Percentiles rank a stretch among this genome's conserved stretches.
Evolutionary conservation across 2,888 invertebrate genomes (phyloP).

Genomic region (Ctena decussata): DNA sequence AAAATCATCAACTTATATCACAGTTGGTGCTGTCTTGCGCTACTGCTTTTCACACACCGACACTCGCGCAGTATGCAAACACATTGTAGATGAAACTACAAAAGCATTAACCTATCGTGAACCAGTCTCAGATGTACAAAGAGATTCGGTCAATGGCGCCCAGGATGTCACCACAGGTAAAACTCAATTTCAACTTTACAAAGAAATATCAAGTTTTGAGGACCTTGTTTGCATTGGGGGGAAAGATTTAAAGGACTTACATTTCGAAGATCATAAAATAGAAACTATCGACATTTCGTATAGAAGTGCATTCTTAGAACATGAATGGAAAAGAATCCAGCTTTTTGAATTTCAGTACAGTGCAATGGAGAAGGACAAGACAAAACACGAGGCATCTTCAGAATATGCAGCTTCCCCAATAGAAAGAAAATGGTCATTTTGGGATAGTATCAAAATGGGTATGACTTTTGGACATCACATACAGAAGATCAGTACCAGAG

Average conservation of each 20-base stretch:
- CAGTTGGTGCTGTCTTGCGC: neutral
- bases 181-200: neutral
- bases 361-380: neutral
- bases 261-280: neutral
- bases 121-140: neutral
- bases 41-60: neutral
- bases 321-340: slow-evolving; percentile 8
- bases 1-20: neutral
- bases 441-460: neutral
- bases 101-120: neutral
- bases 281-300: neutral
- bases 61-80: neutral
- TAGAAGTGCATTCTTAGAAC: neutral
- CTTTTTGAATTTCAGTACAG: neutral
- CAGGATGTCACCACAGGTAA: neutral
- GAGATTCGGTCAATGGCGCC: neutral
- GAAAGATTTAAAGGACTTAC: neutral
- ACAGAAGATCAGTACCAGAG: neutral
- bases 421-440: neutral
- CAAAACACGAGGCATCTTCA: neutral
- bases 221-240: neutral
- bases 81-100: neutral
- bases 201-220: neutral
- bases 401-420: neutral
- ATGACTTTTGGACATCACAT: neutral